Conservation (phyloP, 2,797 vertebrate species). For the Hippoglossus hippoglossus region DNA sequence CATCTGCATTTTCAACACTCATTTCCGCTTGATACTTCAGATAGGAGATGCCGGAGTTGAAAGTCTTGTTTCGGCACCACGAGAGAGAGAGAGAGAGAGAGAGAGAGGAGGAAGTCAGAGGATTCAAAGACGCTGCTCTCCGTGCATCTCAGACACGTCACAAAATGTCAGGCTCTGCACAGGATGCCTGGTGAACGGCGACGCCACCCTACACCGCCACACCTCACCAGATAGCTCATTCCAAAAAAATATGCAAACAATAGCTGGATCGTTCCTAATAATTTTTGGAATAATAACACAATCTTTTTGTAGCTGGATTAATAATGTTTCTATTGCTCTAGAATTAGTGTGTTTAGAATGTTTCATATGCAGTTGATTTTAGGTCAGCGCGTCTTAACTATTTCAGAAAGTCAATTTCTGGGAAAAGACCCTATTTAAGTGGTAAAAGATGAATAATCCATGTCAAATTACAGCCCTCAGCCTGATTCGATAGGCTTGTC, state of each 20-base stretch:
- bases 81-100: no score
- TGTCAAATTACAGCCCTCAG: conserved; percentile 79
- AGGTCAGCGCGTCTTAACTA: conserved; percentile 34
- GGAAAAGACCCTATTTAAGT: conserved; percentile 43
- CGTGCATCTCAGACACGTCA: conserved; percentile 43
- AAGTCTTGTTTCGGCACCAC: conserved; percentile 62
- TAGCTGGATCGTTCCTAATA: no score
- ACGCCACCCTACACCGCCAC: neutral
- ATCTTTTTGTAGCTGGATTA: neutral
- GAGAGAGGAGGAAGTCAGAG: conserved; percentile 42
- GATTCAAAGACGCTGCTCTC: conserved; percentile 44
- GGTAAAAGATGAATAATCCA: conserved; percentile 71
- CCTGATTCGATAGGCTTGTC: conserved; percentile 78
- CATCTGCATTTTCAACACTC: conserved; percentile 77
- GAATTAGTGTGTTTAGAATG: neutral
- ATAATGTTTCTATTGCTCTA: neutral
- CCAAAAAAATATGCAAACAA: neutral
- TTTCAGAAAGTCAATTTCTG: conserved; percentile 54
- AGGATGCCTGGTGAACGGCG: conserved; percentile 31
- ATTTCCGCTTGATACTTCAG: conserved; percentile 69
- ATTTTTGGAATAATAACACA: conserved; percentile 1
- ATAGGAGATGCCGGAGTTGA: conserved; percentile 64
- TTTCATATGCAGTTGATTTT: conserved; percentile 24
- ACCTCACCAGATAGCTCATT: conserved; percentile 1
- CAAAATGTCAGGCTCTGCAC: conserved; percentile 57